These are phyloP conservation scores for Hylyphantes graminicola DNA, from an alignment of 1,140 invertebrate species.

Conservation along the genomic window DNA sequence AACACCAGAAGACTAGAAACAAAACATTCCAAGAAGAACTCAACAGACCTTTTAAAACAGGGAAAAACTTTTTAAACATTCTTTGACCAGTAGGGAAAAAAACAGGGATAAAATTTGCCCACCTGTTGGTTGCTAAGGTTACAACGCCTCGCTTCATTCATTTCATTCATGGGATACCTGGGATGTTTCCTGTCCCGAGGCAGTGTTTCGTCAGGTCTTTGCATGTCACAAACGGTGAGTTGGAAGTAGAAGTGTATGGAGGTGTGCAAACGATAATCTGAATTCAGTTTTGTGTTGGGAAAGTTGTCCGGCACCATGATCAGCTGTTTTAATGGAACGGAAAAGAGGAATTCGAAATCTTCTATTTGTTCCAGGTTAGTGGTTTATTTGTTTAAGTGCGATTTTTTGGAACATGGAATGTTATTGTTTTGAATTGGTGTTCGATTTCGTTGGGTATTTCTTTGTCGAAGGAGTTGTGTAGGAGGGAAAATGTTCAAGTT, in stretches of 20 bases:
- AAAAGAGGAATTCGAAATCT: constrained; percentile 8
- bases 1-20: background rate
- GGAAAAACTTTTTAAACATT: background rate
- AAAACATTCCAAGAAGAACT: background rate
- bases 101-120: constrained; percentile 12
- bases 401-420: background rate
- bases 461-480: background rate
- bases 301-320: constrained; percentile 25
- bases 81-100: constrained; percentile 7
- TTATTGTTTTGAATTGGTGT: background rate
- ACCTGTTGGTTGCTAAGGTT: constrained; percentile 54
- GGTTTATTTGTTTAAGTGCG: background rate
- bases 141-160: constrained; percentile 21
- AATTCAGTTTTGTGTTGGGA: background rate
- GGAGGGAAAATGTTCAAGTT: background rate
- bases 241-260: constrained; percentile 1
- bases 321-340: constrained; percentile 32
- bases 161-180: constrained; percentile 12
- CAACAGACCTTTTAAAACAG: background rate
- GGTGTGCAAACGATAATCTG: background rate
- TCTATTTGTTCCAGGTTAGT: constrained; percentile 46
- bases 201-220: constrained; percentile 1
- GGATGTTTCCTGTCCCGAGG: background rate
- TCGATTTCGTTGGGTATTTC: background rate
- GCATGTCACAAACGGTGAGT: constrained; percentile 28